Evolutionary conservation across 2,797 vertebrate species (phyloP).

Genomic region (Glyptemys insculpta): DNA sequence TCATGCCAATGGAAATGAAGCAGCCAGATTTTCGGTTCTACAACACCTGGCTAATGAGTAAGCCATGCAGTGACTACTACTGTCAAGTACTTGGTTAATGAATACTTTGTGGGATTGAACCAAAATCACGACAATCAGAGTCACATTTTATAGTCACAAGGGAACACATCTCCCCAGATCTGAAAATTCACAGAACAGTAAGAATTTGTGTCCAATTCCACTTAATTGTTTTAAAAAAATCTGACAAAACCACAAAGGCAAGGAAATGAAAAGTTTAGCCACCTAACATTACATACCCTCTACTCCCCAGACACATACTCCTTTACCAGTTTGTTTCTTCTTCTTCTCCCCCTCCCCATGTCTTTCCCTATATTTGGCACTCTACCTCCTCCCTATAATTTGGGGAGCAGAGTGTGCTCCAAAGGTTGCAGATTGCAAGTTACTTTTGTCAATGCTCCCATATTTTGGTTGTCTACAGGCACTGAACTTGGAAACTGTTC

Average conservation of each 20-base stretch:
- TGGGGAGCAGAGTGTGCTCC: background rate
- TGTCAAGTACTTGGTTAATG: background rate
- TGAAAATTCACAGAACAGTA: background rate
- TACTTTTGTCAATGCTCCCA: background rate
- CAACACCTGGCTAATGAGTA: background rate
- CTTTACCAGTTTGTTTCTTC: background rate
- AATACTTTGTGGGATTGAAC: background rate
- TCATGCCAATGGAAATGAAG: background rate
- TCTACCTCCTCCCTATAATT: background rate
- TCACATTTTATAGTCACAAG: background rate
- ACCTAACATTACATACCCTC: background rate
- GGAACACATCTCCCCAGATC: background rate
- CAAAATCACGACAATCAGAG: background rate
- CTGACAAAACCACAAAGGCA: background rate
- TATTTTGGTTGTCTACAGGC: background rate
- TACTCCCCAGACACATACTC: background rate
- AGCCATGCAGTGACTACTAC: background rate
- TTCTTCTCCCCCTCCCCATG: background rate
- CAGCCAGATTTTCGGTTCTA: background rate
- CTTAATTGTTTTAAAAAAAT: background rate
- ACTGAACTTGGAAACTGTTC: background rate
- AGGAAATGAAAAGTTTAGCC: background rate
- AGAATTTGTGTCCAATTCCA: rapidly evolving
- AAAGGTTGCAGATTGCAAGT: background rate
- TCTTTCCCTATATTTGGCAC: background rate